A percentile compares a stretch with the other conserved stretches of the same genome.
Conservation (phyloP, 2,888 invertebrate species). For the Platypus cylindrus region DNA sequence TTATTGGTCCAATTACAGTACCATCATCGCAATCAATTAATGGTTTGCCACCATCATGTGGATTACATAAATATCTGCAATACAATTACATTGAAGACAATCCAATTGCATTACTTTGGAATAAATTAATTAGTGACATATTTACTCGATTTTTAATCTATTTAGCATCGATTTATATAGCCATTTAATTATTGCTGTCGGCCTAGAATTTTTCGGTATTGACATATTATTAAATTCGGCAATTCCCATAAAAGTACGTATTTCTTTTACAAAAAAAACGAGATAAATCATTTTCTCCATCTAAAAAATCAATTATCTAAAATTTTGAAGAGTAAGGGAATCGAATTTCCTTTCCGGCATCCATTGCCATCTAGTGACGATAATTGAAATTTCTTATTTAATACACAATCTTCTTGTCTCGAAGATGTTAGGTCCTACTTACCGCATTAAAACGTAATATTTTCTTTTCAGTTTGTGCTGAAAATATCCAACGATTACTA, state of each 20-base stretch:
- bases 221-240: constrained; percentile 14
- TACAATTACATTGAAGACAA: no score
- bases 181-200: constrained; percentile 17
- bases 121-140: no score
- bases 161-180: constrained; percentile 5
- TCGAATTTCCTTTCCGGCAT: no score
- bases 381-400: no score
- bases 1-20: constrained; percentile 17
- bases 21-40: constrained; percentile 21
- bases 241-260: constrained; percentile 18
- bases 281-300: constrained; percentile 33
- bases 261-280: constrained; percentile 42
- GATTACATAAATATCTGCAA: constrained; percentile 20
- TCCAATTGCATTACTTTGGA: no score
- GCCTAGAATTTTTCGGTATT: constrained; percentile 8
- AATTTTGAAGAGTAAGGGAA: no score
- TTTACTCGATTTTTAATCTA: no score
- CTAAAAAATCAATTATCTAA: constrained; percentile 22
- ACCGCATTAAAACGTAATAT: constrained; percentile 48
- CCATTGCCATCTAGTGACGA: no score
- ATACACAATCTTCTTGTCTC: no score
- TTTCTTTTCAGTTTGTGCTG: constrained; percentile 48
- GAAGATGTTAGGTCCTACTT: no score
- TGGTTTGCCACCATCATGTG: constrained; percentile 18
- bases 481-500: constrained; percentile 45